Conservation (phyloP, 2,797 vertebrate species). For the Pyrocephalus nanus region DNA sequence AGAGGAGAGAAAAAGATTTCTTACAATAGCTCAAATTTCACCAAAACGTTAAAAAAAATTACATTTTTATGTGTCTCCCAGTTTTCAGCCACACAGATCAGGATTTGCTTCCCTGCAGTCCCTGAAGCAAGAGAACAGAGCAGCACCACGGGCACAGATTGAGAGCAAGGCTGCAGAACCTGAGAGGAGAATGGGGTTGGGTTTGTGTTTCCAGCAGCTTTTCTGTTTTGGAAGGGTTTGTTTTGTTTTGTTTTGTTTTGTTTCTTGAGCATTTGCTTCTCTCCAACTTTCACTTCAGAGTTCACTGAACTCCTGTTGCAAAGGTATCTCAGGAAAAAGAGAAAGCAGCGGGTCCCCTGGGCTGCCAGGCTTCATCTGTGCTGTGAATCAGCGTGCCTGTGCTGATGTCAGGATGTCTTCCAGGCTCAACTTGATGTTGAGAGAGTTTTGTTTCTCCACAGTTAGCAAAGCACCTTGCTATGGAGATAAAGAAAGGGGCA, state of each 20-base stretch:
- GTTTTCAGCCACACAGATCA: neutral
- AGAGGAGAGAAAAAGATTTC: neutral
- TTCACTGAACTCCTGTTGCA: neutral
- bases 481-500: neutral
- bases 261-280: neutral
- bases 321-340: slow-evolving; percentile 8
- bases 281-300: slow-evolving; percentile 3
- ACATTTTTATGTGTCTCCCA: neutral
- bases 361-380: neutral
- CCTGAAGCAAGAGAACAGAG: neutral
- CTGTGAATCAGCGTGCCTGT: neutral
- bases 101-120: neutral
- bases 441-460: neutral
- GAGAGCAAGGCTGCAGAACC: neutral
- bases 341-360: slow-evolving; percentile 2
- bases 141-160: neutral
- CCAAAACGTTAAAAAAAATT: neutral
- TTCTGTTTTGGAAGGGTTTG: neutral
- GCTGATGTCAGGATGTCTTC: neutral
- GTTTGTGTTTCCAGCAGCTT: neutral
- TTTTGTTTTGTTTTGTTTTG: neutral
- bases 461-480: neutral
- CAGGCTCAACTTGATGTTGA: neutral
- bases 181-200: neutral
- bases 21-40: neutral